phyloP scores from a whole-genome alignment of 1,140 invertebrate genomes.

The Megalopta genalis region DNA sequence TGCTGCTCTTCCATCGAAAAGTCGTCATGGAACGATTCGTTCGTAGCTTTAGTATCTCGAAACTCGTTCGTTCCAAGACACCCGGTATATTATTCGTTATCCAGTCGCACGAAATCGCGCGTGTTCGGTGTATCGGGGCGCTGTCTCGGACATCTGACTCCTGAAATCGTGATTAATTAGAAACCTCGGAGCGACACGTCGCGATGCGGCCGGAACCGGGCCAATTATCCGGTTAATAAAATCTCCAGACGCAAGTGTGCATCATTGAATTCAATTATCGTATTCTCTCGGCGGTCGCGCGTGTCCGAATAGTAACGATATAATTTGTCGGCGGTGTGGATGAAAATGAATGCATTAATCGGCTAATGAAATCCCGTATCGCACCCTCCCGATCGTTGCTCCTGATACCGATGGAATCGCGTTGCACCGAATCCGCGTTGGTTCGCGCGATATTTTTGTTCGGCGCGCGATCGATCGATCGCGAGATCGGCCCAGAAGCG shows the following conservation, averaged over 20 bases:
- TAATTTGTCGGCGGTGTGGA: not conserved
- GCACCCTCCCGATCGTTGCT: not conserved
- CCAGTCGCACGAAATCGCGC: not conserved
- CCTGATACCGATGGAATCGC: not conserved
- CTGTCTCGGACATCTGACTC: not conserved
- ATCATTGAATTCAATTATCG: not conserved
- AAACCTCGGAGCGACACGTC: not conserved
- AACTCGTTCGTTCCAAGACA: not conserved
- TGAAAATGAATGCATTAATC: not conserved
- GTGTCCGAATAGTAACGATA: not conserved
- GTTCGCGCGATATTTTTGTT: too few relatives aligned
- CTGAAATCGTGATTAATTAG: not conserved
- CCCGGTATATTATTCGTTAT: not conserved
- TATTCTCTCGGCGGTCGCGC: not conserved
- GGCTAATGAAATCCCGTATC: not conserved
- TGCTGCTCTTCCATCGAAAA: too few relatives aligned
- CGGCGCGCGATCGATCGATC: too few relatives aligned
- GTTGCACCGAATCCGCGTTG: not conserved
- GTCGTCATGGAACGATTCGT: too few relatives aligned
- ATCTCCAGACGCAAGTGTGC: not conserved
- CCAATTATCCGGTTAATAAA: not conserved
- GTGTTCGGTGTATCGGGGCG: not conserved
- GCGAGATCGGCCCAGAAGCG: not conserved
- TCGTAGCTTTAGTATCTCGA: too few relatives aligned
- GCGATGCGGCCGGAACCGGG: not conserved